Evolutionary conservation across 2,888 invertebrate species (phyloP).

Genomic region (Polietes domitor): DNA sequence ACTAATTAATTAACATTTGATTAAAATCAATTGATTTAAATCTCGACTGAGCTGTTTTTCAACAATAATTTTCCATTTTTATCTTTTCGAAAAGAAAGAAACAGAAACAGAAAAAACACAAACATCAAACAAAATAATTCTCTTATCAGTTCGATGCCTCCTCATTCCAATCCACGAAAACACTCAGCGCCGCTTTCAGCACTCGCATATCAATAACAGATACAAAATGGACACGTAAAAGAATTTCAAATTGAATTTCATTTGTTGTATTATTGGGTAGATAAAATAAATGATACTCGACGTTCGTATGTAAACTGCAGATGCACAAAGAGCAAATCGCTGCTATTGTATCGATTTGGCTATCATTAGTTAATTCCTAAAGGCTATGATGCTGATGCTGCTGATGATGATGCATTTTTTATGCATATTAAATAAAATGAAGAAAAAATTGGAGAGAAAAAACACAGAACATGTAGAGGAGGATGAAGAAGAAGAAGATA

Average conservation of each 20-base stretch:
- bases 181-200: background rate
- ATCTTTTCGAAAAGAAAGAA: background rate
- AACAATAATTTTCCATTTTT: conserved; percentile 20
- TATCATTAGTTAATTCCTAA: conserved; percentile 24
- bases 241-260: conserved; percentile 25
- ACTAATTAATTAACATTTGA: conserved; percentile 35
- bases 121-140: conserved; percentile 21
- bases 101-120: background rate
- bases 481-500: conserved; percentile 16
- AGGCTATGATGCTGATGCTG: conserved; percentile 35
- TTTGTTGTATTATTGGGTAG: conserved; percentile 12
- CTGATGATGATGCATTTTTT: conserved; percentile 50
- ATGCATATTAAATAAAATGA: conserved; percentile 50
- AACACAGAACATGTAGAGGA: background rate
- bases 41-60: background rate
- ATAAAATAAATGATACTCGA: conserved; percentile 11
- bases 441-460: background rate
- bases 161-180: conserved; percentile 1
- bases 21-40: conserved; percentile 37
- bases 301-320: background rate
- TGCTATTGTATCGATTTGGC: conserved; percentile 27
- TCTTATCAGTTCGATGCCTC: conserved; percentile 9
- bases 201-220: conserved; percentile 10
- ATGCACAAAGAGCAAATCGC: conserved; percentile 18
- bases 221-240: background rate